These are phyloP conservation scores for Zoanthus gigantus DNA, from an alignment of 92 coral and sea anemone species.

Conservation along the genomic window DNA sequence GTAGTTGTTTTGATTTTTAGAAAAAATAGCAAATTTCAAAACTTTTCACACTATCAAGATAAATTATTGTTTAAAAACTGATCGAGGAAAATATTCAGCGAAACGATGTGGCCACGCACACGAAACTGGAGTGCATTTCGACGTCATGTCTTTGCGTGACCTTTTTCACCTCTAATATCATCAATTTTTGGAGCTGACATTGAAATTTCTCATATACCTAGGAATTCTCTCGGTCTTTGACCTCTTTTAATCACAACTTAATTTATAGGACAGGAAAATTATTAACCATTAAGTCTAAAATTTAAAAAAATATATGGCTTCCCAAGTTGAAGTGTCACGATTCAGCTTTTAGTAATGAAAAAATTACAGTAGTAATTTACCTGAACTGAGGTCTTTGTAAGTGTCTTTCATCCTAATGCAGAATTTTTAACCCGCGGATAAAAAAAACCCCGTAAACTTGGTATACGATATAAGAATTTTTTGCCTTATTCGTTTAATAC, in stretches of 20 bases:
- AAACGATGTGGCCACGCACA: not conserved
- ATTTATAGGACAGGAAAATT: not conserved
- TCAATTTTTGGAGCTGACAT: not conserved
- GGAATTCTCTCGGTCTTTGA: not conserved
- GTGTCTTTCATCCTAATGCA: not conserved
- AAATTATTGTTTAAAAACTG: too few relatives aligned
- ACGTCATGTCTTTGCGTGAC: not conserved
- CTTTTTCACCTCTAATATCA: not conserved
- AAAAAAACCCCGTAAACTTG: not conserved
- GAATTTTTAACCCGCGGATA: not conserved
- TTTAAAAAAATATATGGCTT: not conserved
- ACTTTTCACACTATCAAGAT: too few relatives aligned
- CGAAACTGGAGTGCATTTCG: not conserved
- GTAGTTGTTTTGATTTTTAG: too few relatives aligned
- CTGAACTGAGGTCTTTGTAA: not conserved
- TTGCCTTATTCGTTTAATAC: not conserved
- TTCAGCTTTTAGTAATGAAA: not conserved
- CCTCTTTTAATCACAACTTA: constrained; percentile 4
- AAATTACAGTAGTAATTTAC: not conserved
- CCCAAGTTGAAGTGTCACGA: constrained; percentile 2
- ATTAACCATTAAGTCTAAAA: not conserved
- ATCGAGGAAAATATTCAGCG: too few relatives aligned
- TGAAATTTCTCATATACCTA: not conserved
- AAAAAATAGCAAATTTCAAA: too few relatives aligned
- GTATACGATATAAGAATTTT: not conserved